Evolutionary conservation across 2,888 invertebrate genomes (phyloP).

Genomic region (Tipula lateralis): DNA sequence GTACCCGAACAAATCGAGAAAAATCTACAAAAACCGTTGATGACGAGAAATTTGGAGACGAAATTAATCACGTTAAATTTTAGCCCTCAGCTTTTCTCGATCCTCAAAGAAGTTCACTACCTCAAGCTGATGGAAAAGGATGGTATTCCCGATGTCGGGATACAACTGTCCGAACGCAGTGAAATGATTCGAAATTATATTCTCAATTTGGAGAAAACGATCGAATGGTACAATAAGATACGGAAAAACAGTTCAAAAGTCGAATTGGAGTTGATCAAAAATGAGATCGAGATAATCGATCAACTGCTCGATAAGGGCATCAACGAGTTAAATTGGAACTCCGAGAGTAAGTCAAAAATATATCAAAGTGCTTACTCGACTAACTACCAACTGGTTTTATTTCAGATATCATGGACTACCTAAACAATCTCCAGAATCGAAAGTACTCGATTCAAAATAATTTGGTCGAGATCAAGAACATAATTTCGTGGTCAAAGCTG

Average conservation of each 20-base stretch:
- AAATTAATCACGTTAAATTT: slow-evolving; percentile 78
- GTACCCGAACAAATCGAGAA: slow-evolving; percentile 68
- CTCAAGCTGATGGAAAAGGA: slow-evolving; percentile 66
- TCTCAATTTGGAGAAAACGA: slow-evolving; percentile 68
- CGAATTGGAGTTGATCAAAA: slow-evolving; percentile 79
- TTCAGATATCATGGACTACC: slow-evolving; percentile 73
- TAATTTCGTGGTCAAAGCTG: slow-evolving; percentile 77
- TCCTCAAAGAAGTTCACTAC: slow-evolving; percentile 86
- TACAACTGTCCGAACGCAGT: slow-evolving; percentile 69
- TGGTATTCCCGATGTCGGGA: slow-evolving; percentile 69
- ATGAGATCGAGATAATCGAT: slow-evolving; percentile 80
- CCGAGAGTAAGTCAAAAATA: slow-evolving; percentile 63
- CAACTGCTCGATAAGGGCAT: slow-evolving; percentile 73
- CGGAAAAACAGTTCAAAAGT: slow-evolving; percentile 74
- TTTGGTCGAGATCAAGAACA: slow-evolving; percentile 68
- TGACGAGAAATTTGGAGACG: slow-evolving; percentile 57
- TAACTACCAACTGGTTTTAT: slow-evolving; percentile 36
- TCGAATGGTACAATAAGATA: slow-evolving; percentile 83
- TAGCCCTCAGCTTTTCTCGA: slow-evolving; percentile 70
- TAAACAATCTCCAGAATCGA: slow-evolving; percentile 72
- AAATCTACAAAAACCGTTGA: slow-evolving; percentile 70
- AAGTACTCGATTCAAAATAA: slow-evolving; percentile 83
- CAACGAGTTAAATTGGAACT: slow-evolving; percentile 78
- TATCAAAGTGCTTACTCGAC: background rate
- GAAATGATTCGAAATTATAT: slow-evolving; percentile 78